Evolutionary conservation across 2,888 invertebrate genomes (phyloP).

Genomic region (Caenorhabditis sp.): DNA sequence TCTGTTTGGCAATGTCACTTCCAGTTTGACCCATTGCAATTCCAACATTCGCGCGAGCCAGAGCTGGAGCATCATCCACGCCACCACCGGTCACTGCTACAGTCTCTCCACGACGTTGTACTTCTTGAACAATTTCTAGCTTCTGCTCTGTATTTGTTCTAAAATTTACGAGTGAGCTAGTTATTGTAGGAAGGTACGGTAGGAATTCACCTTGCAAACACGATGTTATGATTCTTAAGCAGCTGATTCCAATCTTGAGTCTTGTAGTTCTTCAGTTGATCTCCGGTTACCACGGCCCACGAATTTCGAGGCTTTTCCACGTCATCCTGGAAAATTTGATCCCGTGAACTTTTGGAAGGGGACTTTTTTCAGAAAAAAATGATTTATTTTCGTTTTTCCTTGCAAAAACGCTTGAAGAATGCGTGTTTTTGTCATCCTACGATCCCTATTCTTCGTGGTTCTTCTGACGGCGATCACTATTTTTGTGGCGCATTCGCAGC

Average conservation of each 20-base stretch:
- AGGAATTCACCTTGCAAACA: conserved; percentile 81
- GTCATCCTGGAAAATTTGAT: conserved; percentile 35
- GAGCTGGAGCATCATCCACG: conserved; percentile 81
- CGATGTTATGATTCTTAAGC: conserved; percentile 79
- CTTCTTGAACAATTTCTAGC: conserved; percentile 80
- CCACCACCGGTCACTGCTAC: conserved; percentile 82
- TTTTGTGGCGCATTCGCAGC: conserved; percentile 17
- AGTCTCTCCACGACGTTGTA: conserved; percentile 80
- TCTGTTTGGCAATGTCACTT: conserved; percentile 78
- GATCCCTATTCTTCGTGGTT: conserved; percentile 35
- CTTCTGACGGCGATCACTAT: conserved; percentile 22
- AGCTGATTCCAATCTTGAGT: conserved; percentile 78
- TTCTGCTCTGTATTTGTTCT: conserved; percentile 82
- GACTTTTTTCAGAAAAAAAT: too few species aligned
- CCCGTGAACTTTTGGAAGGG: neutral
- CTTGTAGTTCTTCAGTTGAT: conserved; percentile 73
- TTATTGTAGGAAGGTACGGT: too few species aligned
- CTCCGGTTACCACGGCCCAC: conserved; percentile 79
- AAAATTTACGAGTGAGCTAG: neutral
- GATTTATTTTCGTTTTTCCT: neutral
- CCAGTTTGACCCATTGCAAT: conserved; percentile 81
- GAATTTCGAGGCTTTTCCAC: conserved; percentile 43
- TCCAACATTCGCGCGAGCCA: conserved; percentile 82
- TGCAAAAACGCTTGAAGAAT: conserved; percentile 8
- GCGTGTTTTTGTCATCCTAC: conserved; percentile 49